Evolutionary conservation across 1,140 invertebrate species (phyloP).

Genomic region (Choristoneura fumiferana): DNA sequence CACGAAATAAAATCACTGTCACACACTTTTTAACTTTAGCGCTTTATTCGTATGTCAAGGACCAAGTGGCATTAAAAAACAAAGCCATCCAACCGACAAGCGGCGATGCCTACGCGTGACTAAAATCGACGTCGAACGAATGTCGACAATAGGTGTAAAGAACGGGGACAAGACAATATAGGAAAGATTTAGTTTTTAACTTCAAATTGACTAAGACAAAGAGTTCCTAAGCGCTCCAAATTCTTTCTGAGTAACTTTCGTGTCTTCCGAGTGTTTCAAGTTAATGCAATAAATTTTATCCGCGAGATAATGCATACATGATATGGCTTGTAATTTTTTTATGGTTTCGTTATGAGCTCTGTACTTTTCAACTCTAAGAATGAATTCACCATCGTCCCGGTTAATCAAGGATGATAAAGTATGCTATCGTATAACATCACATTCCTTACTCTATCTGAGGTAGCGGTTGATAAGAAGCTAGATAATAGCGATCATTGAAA

Average conservation of each 20-base stretch:
- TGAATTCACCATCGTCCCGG: slow-evolving; percentile 21
- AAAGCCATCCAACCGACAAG: slow-evolving; percentile 50
- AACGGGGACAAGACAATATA: slow-evolving; percentile 36
- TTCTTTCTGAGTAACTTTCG: neutral
- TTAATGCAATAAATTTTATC: no score
- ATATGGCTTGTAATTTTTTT: no score
- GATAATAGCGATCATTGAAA: neutral
- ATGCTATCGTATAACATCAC: slow-evolving; percentile 36
- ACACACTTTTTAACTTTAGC: neutral
- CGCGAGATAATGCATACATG: no score
- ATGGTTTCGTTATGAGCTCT: no score
- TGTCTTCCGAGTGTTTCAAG: no score
- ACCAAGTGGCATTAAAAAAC: slow-evolving; percentile 19
- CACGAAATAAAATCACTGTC: slow-evolving; percentile 2
- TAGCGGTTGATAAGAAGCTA: slow-evolving; percentile 25
- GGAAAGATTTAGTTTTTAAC: slow-evolving; percentile 27
- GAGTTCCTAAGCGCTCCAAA: neutral
- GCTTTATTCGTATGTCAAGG: slow-evolving; percentile 10
- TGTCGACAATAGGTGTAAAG: slow-evolving; percentile 29
- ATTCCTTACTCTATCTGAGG: slow-evolving; percentile 29
- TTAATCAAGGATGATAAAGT: slow-evolving; percentile 31
- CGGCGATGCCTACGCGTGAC: slow-evolving; percentile 58
- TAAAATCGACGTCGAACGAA: slow-evolving; percentile 45
- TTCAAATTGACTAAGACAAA: neutral
- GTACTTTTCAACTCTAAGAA: slow-evolving; percentile 7